Evolutionary conservation across 1,140 invertebrate genomes (phyloP).

Genomic region (Saccostrea cuccullata): DNA sequence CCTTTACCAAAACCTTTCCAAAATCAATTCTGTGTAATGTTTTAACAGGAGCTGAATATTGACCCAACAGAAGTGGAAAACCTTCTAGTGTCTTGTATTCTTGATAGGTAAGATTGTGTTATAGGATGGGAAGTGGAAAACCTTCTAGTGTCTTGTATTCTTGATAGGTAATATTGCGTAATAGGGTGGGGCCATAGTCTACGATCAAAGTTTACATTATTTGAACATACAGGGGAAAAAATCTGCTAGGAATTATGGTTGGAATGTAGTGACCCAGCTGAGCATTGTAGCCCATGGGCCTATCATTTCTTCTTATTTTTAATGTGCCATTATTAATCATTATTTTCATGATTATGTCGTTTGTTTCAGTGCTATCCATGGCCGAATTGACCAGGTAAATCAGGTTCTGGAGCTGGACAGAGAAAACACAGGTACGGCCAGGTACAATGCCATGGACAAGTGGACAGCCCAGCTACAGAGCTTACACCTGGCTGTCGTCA

Average conservation of each 20-base stretch:
- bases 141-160: slow-evolving; percentile 98
- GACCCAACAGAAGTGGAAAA: slow-evolving; percentile 97
- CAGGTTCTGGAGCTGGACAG: slow-evolving; percentile 94
- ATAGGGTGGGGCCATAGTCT: not conserved
- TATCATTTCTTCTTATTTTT: too few species aligned
- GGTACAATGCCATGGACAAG: slow-evolving; percentile 96
- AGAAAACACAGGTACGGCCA: slow-evolving; percentile 87
- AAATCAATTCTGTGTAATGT: not conserved
- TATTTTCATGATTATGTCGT: too few species aligned
- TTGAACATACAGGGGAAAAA: not conserved
- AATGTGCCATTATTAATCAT: too few species aligned
- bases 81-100: slow-evolving; percentile 98
- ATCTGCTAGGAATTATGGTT: too few species aligned
- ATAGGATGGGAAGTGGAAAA: slow-evolving; percentile 89
- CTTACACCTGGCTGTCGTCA: slow-evolving; percentile 92
- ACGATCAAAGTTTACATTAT: not conserved
- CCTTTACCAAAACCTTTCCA: not conserved
- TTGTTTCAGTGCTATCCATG: slow-evolving; percentile 90
- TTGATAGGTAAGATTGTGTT: slow-evolving; percentile 85
- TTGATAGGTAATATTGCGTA: slow-evolving; percentile 85
- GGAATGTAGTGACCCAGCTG: too few species aligned
- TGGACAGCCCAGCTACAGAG: slow-evolving; percentile 95
- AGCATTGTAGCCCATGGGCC: not conserved
- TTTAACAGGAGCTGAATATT: slow-evolving; percentile 85
- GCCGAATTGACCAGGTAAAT: slow-evolving; percentile 97